Evolutionary conservation across 2,888 invertebrate species (phyloP), one percentile per base, ranked within the genome.

Genomic region (Xestia ashworthii): DNA sequence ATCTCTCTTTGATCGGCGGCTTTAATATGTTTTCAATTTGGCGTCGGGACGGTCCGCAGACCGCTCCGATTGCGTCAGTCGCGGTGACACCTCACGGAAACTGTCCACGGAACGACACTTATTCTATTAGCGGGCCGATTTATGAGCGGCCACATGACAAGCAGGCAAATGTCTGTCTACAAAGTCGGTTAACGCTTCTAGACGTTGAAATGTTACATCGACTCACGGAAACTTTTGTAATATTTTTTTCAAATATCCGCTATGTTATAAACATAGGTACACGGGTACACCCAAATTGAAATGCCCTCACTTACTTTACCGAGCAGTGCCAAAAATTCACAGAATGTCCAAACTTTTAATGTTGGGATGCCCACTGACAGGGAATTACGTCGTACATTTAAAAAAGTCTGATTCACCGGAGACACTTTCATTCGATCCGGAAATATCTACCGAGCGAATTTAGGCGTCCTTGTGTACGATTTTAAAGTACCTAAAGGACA

Each of bases 401-500:
- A 95, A 90, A 95, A 94, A 92, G 88, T 93, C 93, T 95, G 96
- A 96, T 94, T 96, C 96, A 96, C 90, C 93, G 87, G 91, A 94
- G 94, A 94, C 93, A 93, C 90, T 95, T 95, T 94, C 93, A 94
- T 95, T 92, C 90, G 93, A 93, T 94, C 91, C 96, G 96, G 95
- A 96, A 95, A 95, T 96, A 96, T 93, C 93, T 91, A 83, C 90
- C 86, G 91, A 85, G 92, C 94, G 90, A 92, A 95, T 94, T 95
- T 95, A 95, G 94, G 92, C 93, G 96, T 96, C 96, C 96, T 96
- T 96, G 96, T 92, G 93, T 93, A 91, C 92, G 91, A 92, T 92
- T 93, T 93, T 93, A 92, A 93, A 93, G 92, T 93, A 93, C 86
- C 89, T 91, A 93, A 94, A 95, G 95, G 95, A 96, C 94, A 94